phyloP scores from a whole-genome alignment of 2,888 invertebrate genomes.

The Drosophila quinaria region DNA sequence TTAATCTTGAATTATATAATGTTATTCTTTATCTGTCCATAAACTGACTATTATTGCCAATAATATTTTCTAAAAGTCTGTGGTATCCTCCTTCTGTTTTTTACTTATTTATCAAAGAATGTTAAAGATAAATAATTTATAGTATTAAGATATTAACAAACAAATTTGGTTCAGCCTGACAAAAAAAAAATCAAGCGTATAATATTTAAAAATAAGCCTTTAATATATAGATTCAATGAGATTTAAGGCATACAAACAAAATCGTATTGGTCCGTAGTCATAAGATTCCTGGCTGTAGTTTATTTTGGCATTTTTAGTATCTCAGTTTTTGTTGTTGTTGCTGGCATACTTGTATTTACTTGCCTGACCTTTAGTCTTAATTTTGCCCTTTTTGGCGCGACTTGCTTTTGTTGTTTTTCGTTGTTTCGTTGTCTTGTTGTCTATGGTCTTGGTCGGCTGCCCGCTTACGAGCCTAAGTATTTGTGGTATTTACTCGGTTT shows the following conservation, averaged over 20 bases:
- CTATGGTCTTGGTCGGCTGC: slow-evolving; percentile 3
- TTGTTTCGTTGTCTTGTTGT: slow-evolving; percentile 2
- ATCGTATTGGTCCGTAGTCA: not conserved
- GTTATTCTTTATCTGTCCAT: no score
- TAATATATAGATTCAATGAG: not conserved
- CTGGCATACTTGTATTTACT: slow-evolving; percentile 28
- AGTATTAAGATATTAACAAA: not conserved
- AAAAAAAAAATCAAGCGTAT: not conserved
- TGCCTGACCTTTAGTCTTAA: slow-evolving; percentile 48
- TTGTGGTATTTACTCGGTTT: slow-evolving; percentile 42
- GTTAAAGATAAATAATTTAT: not conserved
- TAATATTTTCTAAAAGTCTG: not conserved
- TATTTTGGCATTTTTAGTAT: slow-evolving; percentile 10
- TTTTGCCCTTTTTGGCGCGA: slow-evolving; percentile 43
- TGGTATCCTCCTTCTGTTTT: not conserved
- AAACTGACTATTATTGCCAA: no score
- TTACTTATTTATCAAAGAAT: not conserved
- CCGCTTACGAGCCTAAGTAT: slow-evolving; percentile 11
- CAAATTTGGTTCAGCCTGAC: not conserved
- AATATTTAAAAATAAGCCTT: not conserved
- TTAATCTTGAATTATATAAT: no score
- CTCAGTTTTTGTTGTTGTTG: slow-evolving; percentile 1
- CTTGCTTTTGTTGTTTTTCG: slow-evolving; percentile 8
- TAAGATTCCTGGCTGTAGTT: not conserved
- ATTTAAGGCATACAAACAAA: no score